Conservation (phyloP, 2,113 vertebrate genomes). For the Nibea albiflora region DNA sequence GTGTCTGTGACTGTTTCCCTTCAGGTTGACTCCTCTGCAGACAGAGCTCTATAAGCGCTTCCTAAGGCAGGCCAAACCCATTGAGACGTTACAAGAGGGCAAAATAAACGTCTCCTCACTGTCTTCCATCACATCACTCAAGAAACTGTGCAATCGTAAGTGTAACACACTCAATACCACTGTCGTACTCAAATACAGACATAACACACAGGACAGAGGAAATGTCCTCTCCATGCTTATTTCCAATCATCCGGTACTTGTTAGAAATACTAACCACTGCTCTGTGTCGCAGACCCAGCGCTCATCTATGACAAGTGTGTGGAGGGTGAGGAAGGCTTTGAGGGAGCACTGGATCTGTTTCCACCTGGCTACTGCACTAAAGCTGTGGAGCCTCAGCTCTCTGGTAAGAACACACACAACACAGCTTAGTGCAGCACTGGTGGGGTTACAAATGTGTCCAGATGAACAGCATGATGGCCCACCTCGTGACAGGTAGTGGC, state of each 20-base stretch:
- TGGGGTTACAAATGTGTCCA: neutral
- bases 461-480: neutral
- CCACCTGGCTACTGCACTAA: conserved; percentile 90
- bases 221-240: neutral
- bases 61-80: conserved; percentile 92
- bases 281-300: conserved; percentile 87
- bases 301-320: conserved; percentile 96
- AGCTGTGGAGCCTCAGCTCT: conserved; percentile 93
- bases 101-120: conserved; percentile 95
- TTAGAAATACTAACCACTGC: neutral
- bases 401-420: conserved; percentile 84
- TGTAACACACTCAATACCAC: conserved; percentile 26
- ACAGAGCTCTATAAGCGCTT: conserved; percentile 92
- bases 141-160: conserved; percentile 99
- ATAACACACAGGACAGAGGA: neutral
- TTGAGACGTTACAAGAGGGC: conserved; percentile 88
- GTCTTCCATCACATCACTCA: conserved; percentile 96
- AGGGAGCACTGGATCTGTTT: conserved; percentile 90
- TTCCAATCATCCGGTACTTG: neutral
- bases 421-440: neutral
- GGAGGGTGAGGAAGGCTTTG: conserved; percentile 91
- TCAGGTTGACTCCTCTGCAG: conserved; percentile 92
- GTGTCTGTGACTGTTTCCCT: conserved; percentile 6
- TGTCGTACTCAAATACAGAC: neutral
- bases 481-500: no score